Evolutionary conservation across 1,140 invertebrate genomes (phyloP), one percentile per base, ranked within the genome.

Genomic region (Papilio machaon): DNA sequence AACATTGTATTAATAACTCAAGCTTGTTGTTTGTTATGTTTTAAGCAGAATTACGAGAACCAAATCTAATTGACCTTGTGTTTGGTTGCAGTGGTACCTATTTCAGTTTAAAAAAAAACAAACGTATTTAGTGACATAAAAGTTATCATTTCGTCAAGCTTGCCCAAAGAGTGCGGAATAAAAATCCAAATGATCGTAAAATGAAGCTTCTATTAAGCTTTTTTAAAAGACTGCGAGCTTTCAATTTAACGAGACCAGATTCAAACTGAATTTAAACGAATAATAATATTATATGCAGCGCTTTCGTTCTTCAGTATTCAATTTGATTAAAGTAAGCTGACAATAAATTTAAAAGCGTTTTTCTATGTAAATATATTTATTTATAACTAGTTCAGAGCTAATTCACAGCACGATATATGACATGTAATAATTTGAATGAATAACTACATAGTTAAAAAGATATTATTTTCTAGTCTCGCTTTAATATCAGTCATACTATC

Each of bases 151-250:
- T 70, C 64, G 11, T 70, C 15, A 70, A 70, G 64, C 64, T 70
- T 35, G 11, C 64, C 64, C 64, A 70, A 70, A 38, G 64, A 70
- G 11, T 35, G 23, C 64, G 64, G 30, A 70, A 70, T 70, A 70
- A 70, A 70, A 70, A 35, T 70, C 30, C 64, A 70, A 70, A 70
- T 70, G 23, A 70, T 70, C 64, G 64, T 70, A 70, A 70, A 64
- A 64, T 23, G 11, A 64, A 30, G 9, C 13, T 64, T 52, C 49
- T 15, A 54, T 54, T 13, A 17, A 54, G 52, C 52, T 54, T 54
- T 15, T 30, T 67, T 67, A 67, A 67, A 67, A 67, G 64, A 5
- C 64, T 67, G 64, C 64, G 64, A 67, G 64, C 64, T 67, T 67
- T 67, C 64, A 30, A 67, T 67, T 67, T 67, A 67, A 67, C 23